phyloP scores from a whole-genome alignment of 2,797 vertebrate species.

The Lutra lutra region DNA sequence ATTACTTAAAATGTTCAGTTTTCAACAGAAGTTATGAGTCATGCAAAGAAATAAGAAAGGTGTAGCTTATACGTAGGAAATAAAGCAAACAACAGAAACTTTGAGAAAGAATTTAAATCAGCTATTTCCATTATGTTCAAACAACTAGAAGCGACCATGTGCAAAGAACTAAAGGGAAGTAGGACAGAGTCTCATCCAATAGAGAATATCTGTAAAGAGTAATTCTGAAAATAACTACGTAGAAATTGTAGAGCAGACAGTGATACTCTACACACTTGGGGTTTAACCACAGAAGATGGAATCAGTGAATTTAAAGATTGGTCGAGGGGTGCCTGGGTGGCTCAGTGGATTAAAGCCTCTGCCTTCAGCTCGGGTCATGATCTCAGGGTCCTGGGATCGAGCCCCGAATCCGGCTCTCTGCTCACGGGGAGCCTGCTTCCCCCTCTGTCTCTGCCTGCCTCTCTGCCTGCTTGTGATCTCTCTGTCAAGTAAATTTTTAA shows the following conservation, averaged over 20 bases:
- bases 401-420: too few relatives aligned
- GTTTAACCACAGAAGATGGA: background rate
- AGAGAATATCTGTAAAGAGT: background rate
- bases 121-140: background rate
- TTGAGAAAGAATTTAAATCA: background rate
- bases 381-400: too few relatives aligned
- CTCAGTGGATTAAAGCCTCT: too few relatives aligned
- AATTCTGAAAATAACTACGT: background rate
- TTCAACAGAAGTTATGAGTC: background rate
- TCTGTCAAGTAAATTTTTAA: too few relatives aligned
- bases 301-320: background rate
- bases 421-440: too few relatives aligned
- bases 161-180: background rate
- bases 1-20: background rate
- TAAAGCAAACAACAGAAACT: background rate
- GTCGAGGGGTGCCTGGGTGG: too few relatives aligned
- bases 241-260: background rate
- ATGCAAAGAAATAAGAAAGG: background rate
- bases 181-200: too few relatives aligned
- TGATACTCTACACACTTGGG: background rate
- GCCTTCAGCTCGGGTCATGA: too few relatives aligned
- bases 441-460: too few relatives aligned
- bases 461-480: too few relatives aligned
- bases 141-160: background rate
- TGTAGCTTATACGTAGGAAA: background rate